phyloP scores from a whole-genome alignment of 1,140 invertebrate genomes.

The Lasioglossum albipes region DNA sequence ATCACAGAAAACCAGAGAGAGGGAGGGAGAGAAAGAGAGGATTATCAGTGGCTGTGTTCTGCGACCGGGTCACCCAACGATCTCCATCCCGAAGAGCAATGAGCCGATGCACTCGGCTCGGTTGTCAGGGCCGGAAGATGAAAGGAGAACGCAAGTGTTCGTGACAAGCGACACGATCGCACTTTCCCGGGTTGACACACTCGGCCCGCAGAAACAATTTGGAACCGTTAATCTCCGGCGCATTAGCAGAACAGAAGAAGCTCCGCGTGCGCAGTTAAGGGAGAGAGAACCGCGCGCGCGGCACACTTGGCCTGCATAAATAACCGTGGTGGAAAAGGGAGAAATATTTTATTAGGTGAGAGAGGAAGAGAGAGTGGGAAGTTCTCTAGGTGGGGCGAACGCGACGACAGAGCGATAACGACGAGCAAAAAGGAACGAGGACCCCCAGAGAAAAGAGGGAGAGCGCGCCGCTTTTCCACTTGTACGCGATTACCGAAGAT shows the following conservation, averaged over 20 bases:
- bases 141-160: conserved; percentile 34
- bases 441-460: neutral
- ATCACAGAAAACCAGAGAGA: no score
- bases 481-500: conserved; percentile 42
- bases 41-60: neutral
- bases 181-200: conserved; percentile 2
- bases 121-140: neutral
- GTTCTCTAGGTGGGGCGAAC: neutral
- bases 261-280: neutral
- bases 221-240: conserved; percentile 53
- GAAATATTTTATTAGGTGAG: conserved; percentile 71
- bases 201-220: neutral
- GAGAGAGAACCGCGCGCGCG: neutral
- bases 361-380: no score
- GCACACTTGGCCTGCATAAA: conserved; percentile 59
- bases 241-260: conserved; percentile 4
- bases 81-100: neutral
- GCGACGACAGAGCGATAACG: conserved; percentile 1
- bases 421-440: neutral
- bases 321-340: conserved; percentile 49
- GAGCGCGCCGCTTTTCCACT: neutral
- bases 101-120: neutral
- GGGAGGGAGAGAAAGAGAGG: no score
- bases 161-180: conserved; percentile 30
- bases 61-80: neutral